Conservation (phyloP, 2,113 vertebrate genomes). For the Parus major region DNA sequence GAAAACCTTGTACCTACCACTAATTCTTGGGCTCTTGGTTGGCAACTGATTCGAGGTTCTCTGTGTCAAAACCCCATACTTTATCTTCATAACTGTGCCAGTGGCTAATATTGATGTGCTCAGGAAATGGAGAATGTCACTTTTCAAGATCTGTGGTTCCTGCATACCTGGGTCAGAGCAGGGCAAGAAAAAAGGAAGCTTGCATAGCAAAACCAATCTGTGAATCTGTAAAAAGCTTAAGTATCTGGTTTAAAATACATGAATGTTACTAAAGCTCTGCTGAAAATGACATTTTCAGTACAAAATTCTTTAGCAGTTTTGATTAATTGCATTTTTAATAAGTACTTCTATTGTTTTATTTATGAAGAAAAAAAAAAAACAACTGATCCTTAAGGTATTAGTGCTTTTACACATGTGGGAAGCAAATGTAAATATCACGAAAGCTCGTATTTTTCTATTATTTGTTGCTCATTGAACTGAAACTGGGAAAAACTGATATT, state of each 20-base stretch:
- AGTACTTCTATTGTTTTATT: neutral
- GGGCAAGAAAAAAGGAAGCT: neutral
- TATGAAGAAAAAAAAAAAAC: neutral
- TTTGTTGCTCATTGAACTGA: neutral
- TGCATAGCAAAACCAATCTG: neutral
- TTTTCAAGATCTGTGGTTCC: neutral
- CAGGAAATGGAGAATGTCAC: neutral
- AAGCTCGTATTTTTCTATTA: conserved; percentile 4
- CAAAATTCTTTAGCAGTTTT: neutral
- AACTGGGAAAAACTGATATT: neutral
- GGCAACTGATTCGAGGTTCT: neutral
- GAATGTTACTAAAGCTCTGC: neutral
- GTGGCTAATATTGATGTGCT: neutral
- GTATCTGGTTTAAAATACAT: neutral
- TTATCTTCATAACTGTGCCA: neutral
- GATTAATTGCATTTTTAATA: neutral
- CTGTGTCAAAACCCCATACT: neutral
- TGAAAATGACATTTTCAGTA: neutral
- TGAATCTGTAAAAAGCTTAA: neutral
- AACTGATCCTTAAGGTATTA: neutral
- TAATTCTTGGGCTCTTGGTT: neutral
- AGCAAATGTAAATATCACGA: neutral
- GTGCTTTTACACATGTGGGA: neutral
- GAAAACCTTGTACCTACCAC: neutral
- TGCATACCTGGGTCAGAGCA: neutral